Evolutionary conservation across 2,888 invertebrate genomes (phyloP).

Genomic region (Amitus sp.): DNA sequence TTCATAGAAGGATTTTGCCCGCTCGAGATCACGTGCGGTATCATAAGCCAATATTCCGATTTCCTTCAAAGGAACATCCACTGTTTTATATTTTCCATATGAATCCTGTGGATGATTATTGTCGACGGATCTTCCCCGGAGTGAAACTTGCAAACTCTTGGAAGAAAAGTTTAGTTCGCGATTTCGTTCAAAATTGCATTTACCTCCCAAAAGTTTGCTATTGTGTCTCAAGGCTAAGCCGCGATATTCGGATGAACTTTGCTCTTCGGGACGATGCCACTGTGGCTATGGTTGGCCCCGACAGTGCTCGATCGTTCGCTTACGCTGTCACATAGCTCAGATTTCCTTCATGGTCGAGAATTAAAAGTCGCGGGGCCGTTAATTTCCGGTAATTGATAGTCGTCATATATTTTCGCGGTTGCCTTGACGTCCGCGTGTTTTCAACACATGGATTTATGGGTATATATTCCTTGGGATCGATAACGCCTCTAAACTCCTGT

Average conservation of each 20-base stretch:
- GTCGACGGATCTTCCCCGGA: too few relatives aligned
- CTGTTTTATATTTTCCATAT: too few relatives aligned
- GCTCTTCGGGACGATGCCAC: conserved; percentile 32
- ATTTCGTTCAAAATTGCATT: conserved; percentile 6
- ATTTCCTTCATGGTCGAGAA: conserved; percentile 42
- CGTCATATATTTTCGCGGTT: conserved; percentile 5
- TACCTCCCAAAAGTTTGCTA: conserved; percentile 7
- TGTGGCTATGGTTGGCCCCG: conserved; percentile 30
- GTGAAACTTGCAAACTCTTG: background rate
- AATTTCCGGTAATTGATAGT: conserved; percentile 39
- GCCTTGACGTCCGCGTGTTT: background rate
- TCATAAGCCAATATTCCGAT: background rate
- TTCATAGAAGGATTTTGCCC: background rate
- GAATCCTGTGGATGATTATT: too few relatives aligned
- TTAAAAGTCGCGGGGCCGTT: conserved; percentile 45
- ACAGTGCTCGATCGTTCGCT: conserved; percentile 38
- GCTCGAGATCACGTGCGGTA: background rate
- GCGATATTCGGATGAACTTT: conserved; percentile 37
- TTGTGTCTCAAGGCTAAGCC: conserved; percentile 19
- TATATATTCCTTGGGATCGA: conserved; percentile 3
- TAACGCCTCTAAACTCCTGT: background rate
- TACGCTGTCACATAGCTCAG: conserved; percentile 37
- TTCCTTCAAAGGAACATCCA: background rate
- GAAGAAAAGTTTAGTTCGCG: background rate
- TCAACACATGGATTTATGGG: background rate